These are phyloP conservation scores for Hydrolagus affinis DNA, from an alignment of 2,113 vertebrate genomes.

Conservation along the genomic window DNA sequence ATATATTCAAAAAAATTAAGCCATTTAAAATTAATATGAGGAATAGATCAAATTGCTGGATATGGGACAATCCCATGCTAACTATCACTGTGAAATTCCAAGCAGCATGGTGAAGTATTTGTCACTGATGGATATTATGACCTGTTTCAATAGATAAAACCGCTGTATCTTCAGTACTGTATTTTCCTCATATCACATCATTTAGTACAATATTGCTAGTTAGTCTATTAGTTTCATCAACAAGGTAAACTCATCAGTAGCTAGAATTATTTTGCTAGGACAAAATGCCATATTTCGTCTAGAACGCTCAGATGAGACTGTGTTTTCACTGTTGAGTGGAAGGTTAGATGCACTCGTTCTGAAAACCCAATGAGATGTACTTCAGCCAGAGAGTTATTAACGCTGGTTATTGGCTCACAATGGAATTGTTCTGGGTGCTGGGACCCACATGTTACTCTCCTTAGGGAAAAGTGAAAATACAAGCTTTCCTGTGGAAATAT, in stretches of 20 bases:
- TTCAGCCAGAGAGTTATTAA: too few species aligned
- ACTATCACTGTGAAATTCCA: slow-evolving; percentile 27
- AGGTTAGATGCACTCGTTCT: not conserved
- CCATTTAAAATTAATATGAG: slow-evolving; percentile 27
- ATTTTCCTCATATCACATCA: slow-evolving; percentile 11
- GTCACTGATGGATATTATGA: slow-evolving; percentile 1
- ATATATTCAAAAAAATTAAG: slow-evolving; percentile 25
- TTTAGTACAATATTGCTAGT: not conserved
- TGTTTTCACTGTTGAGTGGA: slow-evolving; percentile 6
- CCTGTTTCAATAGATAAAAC: not conserved
- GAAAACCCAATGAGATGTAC: too few species aligned
- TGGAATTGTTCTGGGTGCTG: too few species aligned
- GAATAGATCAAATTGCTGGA: slow-evolving; percentile 31
- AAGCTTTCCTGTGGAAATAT: not conserved
- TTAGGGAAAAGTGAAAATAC: not conserved
- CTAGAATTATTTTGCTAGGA: not conserved
- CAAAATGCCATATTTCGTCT: not conserved
- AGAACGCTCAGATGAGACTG: not conserved
- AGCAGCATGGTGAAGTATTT: slow-evolving; percentile 11
- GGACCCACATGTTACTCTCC: not conserved
- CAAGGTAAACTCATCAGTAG: not conserved
- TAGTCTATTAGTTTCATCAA: not conserved
- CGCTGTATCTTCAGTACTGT: slow-evolving; percentile 8
- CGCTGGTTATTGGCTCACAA: too few species aligned
- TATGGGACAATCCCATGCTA: slow-evolving; percentile 22